Conservation (phyloP, 2,113 vertebrate genomes). For the Meriones unguiculatus region DNA sequence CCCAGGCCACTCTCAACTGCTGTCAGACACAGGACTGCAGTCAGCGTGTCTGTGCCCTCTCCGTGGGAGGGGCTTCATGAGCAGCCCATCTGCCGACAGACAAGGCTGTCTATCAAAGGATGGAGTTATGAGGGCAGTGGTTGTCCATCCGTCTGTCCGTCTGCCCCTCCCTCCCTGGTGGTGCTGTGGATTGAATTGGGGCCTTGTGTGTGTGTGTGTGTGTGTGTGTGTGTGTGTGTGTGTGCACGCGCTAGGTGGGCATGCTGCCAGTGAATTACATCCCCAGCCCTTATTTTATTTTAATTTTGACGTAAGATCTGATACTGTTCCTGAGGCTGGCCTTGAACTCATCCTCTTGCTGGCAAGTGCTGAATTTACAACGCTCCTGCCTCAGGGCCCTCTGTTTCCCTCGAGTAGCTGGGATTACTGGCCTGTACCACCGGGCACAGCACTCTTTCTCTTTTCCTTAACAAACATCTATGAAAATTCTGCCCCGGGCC, state of each 20-base stretch:
- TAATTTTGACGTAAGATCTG: too few species aligned
- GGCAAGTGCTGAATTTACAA: neutral
- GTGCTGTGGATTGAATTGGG: neutral
- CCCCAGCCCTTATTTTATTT: too few species aligned
- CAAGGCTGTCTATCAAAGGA: neutral
- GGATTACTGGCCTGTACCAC: neutral
- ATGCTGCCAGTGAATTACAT: neutral
- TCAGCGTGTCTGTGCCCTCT: too few species aligned
- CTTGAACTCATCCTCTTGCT: neutral
- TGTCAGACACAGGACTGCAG: too few species aligned
- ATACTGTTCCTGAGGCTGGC: too few species aligned
- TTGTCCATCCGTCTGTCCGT: neutral
- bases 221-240: neutral
- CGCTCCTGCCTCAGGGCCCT: neutral
- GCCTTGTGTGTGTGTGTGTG: neutral
- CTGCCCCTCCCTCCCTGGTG: neutral
- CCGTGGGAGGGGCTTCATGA: too few species aligned
- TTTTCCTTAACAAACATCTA: neutral
- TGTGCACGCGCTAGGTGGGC: neutral
- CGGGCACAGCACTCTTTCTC: neutral
- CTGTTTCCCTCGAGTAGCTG: neutral
- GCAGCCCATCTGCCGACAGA: too few species aligned
- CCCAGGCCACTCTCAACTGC: neutral
- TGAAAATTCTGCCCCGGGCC: neutral
- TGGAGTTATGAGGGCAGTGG: neutral